phyloP scores from a whole-genome alignment of 1,140 invertebrate species.

The Metopolophium dirhodum region DNA sequence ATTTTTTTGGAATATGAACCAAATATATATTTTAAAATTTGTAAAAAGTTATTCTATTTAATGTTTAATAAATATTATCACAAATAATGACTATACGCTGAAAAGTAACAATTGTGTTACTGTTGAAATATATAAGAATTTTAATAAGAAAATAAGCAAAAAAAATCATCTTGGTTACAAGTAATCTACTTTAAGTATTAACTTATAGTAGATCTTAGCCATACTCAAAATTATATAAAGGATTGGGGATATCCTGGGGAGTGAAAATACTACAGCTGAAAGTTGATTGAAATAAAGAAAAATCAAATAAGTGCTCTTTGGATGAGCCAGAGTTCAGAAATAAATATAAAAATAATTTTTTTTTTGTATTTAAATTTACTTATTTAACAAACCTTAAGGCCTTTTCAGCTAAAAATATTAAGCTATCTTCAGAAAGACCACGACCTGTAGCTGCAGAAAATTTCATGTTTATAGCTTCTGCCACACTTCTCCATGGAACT shows the following conservation, averaged over 20 bases:
- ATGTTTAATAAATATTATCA: too few species aligned
- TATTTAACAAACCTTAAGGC: conserved; percentile 71
- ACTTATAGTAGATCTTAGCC: too few species aligned
- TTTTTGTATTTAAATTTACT: neutral
- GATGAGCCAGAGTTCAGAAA: neutral
- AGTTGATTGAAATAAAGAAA: neutral
- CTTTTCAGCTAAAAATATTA: conserved; percentile 88
- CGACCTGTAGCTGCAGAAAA: conserved; percentile 84
- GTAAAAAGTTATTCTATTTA: neutral
- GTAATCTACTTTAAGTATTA: too few species aligned
- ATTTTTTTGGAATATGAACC: neutral
- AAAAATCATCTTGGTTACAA: too few species aligned
- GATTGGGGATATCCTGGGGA: neutral
- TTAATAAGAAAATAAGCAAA: too few species aligned
- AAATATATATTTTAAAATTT: neutral
- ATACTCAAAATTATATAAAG: too few species aligned
- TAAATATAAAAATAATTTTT: too few species aligned
- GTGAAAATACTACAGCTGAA: neutral
- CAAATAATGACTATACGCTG: too few species aligned
- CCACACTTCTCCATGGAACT: conserved; percentile 83
- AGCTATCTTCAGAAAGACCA: conserved; percentile 81
- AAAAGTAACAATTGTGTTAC: too few species aligned
- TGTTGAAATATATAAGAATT: too few species aligned
- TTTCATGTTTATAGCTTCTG: conserved; percentile 88
- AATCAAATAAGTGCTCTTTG: neutral